Percentiles rank a stretch among this genome's conserved stretches.
phyloP scores from a whole-genome alignment of 2,113 vertebrate genomes.

The Scophthalmus maximus region DNA sequence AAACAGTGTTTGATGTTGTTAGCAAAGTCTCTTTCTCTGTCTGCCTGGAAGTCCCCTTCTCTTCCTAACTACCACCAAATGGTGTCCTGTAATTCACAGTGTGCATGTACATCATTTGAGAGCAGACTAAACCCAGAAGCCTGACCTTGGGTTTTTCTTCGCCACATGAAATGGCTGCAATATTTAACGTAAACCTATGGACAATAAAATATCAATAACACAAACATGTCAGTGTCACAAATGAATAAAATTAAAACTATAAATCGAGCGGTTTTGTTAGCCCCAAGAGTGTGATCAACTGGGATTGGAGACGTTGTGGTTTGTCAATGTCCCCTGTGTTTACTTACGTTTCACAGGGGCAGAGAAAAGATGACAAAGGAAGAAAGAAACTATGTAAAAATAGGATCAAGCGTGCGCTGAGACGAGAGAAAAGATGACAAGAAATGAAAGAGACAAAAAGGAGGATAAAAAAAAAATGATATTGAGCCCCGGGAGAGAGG shows the following conservation, averaged over 20 bases:
- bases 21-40: conserved; percentile 49
- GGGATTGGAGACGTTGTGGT: conserved; percentile 43
- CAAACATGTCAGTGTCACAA: conserved; percentile 71
- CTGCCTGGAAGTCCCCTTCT: conserved; percentile 78
- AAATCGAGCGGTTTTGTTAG: conserved; percentile 45
- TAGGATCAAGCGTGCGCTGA: conserved; percentile 55
- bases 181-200: conserved; percentile 54
- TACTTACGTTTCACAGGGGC: conserved; percentile 73
- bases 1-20: conserved; percentile 70
- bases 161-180: conserved; percentile 65
- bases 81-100: conserved; percentile 68
- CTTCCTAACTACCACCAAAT: conserved; percentile 74
- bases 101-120: conserved; percentile 67
- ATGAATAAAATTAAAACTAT: conserved; percentile 41
- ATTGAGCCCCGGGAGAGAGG: conserved; percentile 56
- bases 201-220: conserved; percentile 74
- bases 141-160: conserved; percentile 56
- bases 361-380: conserved; percentile 34
- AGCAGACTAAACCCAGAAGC: conserved; percentile 77
- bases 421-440: conserved; percentile 40
- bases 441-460: conserved; percentile 56
- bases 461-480: conserved; percentile 24
- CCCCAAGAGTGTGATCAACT: conserved; percentile 40
- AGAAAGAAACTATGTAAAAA: conserved; percentile 47
- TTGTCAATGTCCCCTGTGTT: conserved; percentile 80